These are phyloP conservation scores for Penaeus chinensis DNA, from an alignment of 1,140 invertebrate genomes.

Conservation along the genomic window DNA sequence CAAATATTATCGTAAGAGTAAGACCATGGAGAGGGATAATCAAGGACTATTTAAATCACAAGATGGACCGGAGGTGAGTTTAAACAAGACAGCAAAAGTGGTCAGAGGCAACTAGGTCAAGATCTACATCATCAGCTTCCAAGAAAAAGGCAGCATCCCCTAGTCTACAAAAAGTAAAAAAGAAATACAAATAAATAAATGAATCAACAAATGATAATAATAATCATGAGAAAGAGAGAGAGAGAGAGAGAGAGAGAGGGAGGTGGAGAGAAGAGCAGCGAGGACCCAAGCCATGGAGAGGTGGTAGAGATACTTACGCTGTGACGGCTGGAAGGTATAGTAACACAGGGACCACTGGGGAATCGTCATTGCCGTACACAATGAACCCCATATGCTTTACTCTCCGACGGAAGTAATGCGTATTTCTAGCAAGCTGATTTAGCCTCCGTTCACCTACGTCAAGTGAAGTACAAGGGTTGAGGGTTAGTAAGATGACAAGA, in stretches of 20 bases:
- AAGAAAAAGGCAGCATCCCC: conserved; percentile 42
- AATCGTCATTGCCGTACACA: conserved; percentile 75
- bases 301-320: conserved; percentile 73
- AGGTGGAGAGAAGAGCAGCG: conserved; percentile 30
- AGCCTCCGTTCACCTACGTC: conserved; percentile 67
- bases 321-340: conserved; percentile 73
- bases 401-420: conserved; percentile 72
- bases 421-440: conserved; percentile 72
- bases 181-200: background rate
- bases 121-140: conserved; percentile 25
- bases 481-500: conserved; percentile 39
- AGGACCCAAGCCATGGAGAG: conserved; percentile 26
- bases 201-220: background rate
- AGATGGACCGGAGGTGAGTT: background rate
- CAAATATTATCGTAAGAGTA: too few species aligned
- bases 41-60: background rate
- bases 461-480: conserved; percentile 41
- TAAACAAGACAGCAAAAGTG: background rate
- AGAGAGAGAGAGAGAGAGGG: background rate
- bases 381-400: conserved; percentile 75
- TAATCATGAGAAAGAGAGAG: conserved; percentile 1
- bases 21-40: background rate
- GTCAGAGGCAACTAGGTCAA: background rate
- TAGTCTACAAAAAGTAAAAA: conserved; percentile 40
- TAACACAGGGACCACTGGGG: conserved; percentile 75